phyloP scores from a whole-genome alignment of 2,888 invertebrate genomes.

The Drosophila longiperda region DNA sequence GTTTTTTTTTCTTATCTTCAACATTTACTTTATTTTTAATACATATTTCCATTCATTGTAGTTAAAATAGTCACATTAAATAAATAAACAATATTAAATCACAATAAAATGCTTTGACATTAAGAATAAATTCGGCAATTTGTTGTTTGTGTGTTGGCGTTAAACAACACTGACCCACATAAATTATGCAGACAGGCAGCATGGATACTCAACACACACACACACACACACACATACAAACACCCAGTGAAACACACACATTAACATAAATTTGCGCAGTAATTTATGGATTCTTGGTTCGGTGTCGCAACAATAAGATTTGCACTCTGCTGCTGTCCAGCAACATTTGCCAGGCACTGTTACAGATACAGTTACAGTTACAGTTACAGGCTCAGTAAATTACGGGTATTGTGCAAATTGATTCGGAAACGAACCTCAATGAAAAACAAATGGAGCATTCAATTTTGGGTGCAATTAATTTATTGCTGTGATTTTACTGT shows the following conservation, averaged over 20 bases:
- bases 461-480: conserved; percentile 13
- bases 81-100: conserved; percentile 10
- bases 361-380: conserved; percentile 2
- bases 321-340: conserved; percentile 6
- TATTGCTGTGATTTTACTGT: conserved; percentile 8
- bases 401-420: conserved; percentile 25
- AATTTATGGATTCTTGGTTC: conserved; percentile 52
- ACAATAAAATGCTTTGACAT: conserved; percentile 16
- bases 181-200: conserved; percentile 33
- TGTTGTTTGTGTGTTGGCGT: conserved; percentile 13
- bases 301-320: conserved; percentile 33
- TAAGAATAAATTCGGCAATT: conserved; percentile 30
- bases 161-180: conserved; percentile 42
- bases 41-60: background rate
- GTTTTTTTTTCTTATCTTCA: background rate
- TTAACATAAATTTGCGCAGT: conserved; percentile 60
- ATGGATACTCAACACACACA: conserved; percentile 6
- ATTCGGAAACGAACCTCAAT: conserved; percentile 20
- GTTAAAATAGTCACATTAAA: background rate
- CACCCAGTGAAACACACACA: conserved; percentile 25
- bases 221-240: conserved; percentile 7
- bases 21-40: background rate
- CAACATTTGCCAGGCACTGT: conserved; percentile 1
- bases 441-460: conserved; percentile 15
- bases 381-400: conserved; percentile 27